A percentile compares a stretch with the other conserved stretches of the same genome.
phyloP scores from a whole-genome alignment of 2,113 vertebrate species.

The Stegostoma tigrinum region DNA sequence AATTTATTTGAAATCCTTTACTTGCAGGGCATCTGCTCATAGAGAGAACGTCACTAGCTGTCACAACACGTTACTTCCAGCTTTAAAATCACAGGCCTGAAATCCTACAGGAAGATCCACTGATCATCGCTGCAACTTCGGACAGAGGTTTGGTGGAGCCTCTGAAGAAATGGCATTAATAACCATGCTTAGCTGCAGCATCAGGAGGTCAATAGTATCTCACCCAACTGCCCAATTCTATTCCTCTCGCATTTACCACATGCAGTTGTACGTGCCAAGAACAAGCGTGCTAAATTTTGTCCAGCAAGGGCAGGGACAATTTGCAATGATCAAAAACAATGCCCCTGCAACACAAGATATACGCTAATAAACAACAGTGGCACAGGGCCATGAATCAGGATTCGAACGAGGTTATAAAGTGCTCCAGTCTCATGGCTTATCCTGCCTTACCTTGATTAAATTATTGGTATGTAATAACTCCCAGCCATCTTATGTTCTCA shows the following conservation, averaged over 20 bases:
- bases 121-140: background rate
- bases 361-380: background rate
- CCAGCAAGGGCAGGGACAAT: background rate
- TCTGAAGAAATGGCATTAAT: background rate
- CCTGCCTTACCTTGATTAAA: background rate
- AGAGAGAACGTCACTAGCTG: background rate
- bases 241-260: background rate
- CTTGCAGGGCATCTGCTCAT: background rate
- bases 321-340: background rate
- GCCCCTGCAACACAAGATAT: background rate
- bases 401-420: background rate
- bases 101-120: background rate
- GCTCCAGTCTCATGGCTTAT: background rate
- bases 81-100: background rate
- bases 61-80: background rate
- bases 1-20: background rate
- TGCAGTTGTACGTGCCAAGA: background rate
- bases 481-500: background rate
- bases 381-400: background rate
- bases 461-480: background rate
- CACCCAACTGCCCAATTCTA: background rate
- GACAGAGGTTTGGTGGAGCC: background rate
- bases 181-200: background rate
- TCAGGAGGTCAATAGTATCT: background rate
- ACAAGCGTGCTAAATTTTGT: background rate